Evolutionary conservation across 2,888 invertebrate species (phyloP), one percentile per base, ranked within the genome.

Genomic region (Heterodera filipjevi): DNA sequence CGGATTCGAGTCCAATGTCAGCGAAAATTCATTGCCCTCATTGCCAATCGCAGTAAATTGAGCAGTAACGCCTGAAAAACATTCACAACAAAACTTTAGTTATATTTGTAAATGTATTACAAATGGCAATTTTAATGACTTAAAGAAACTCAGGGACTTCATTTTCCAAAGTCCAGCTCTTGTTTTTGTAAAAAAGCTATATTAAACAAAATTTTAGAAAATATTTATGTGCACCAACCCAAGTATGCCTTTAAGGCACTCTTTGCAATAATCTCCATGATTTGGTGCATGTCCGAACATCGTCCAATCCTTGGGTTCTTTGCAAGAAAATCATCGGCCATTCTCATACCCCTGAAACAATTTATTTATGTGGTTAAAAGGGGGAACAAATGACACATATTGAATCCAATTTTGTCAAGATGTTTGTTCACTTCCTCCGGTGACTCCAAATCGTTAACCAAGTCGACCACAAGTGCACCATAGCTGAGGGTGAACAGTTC

Each of bases 361-460:
- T 75, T 10, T 22, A 19, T 19, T 53, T 19, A 22, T 22, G 16
- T 2, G n/a, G 6, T 39, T 39, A 39, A 39, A 39, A 39, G 12
- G 30, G 16, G 16, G 16, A 16, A 16, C 12, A 33, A 72, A 72
- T 53, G n/a, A 14, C 32, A 75, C 93, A 99, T 99, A 89, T 98
- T 99, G 90, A 98, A 99, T 6, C 99, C 99, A 91, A 91, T 92
- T 84, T 90, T 90, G 78, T 96, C 96, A 80, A 97, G 91, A 89
- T 99, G 97, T 89, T 96, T 95, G 90, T 97, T 99, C 0, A 99
- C 97, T 91, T 98, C 97, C 64, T 98, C 97, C 8, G 95, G 93
- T 90, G 95, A 95, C 89, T 99, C 98, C 86, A 94, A 94, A 90
- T 99, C 99, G 90, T 95, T 95, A 32, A 99, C 91, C 92, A 99